These are phyloP conservation scores for Hirundo rustica DNA, from an alignment of 2,797 vertebrate species.

Conservation along the genomic window DNA sequence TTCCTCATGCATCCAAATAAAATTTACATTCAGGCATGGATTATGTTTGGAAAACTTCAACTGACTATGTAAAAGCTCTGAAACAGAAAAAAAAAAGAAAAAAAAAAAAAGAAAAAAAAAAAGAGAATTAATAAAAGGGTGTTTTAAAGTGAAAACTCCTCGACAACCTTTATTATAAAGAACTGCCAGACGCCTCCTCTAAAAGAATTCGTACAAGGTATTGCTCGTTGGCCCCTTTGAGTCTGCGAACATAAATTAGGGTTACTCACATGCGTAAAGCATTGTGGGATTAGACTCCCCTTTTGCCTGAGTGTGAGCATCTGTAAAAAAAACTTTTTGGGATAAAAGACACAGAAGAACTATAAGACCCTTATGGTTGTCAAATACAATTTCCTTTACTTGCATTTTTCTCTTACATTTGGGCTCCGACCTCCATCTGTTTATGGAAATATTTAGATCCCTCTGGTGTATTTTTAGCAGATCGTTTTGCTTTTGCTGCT, in stretches of 20 bases:
- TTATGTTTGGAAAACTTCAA: constrained; percentile 27
- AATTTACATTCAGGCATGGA: constrained; percentile 15
- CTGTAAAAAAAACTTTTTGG: constrained; percentile 62
- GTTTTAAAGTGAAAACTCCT: constrained; percentile 27
- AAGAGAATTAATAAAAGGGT: constrained; percentile 32
- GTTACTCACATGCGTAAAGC: constrained; percentile 15
- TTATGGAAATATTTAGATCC: constrained; percentile 74
- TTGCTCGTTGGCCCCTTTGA: constrained; percentile 23
- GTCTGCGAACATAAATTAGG: constrained; percentile 20
- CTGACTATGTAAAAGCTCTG: background rate
- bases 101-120: background rate
- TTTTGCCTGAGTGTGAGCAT: constrained; percentile 48
- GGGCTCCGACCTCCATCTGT: constrained; percentile 73
- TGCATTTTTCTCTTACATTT: constrained; percentile 69
- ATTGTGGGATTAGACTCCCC: constrained; percentile 1
- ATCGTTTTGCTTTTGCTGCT: constrained; percentile 69
- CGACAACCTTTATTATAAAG: constrained; percentile 40
- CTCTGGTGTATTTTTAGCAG: constrained; percentile 76
- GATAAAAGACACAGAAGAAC: constrained; percentile 72
- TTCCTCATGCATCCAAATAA: constrained; percentile 25
- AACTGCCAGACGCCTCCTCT: constrained; percentile 49
- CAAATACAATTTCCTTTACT: constrained; percentile 77
- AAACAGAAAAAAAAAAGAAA: constrained; percentile 13
- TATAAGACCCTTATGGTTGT: constrained; percentile 75
- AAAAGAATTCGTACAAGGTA: constrained; percentile 33